Evolutionary conservation across 2,888 invertebrate genomes (phyloP).

Genomic region (Brenthis daphne): DNA sequence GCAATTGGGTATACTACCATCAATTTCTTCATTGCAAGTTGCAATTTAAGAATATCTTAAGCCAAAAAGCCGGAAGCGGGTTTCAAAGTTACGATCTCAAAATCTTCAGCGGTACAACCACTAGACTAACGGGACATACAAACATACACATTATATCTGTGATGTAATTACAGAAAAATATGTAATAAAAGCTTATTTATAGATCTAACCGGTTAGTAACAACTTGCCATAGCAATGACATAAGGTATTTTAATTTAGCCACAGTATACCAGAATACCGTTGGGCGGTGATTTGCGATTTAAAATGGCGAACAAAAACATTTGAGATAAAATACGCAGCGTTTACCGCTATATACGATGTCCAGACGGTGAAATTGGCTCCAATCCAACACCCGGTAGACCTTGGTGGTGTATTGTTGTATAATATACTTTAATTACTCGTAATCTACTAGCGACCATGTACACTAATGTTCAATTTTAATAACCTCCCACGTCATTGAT

Average conservation of each 20-base stretch:
- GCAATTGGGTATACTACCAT: no score
- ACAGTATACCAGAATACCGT: conserved; percentile 27
- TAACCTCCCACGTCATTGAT: conserved; percentile 15
- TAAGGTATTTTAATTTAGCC: conserved; percentile 23
- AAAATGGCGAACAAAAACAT: conserved; percentile 34
- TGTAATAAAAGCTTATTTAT: background rate
- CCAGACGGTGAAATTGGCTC: conserved; percentile 61
- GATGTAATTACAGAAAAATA: conserved; percentile 8
- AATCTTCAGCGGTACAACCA: background rate
- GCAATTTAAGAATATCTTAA: no score
- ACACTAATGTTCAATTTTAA: conserved; percentile 36
- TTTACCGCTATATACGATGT: conserved; percentile 55
- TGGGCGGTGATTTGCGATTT: conserved; percentile 34
- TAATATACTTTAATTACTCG: conserved; percentile 44
- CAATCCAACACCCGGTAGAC: conserved; percentile 57
- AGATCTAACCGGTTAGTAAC: conserved; percentile 5
- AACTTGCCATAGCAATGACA: conserved; percentile 1
- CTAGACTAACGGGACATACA: background rate
- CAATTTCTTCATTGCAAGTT: no score
- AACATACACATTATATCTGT: background rate
- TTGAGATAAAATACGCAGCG: conserved; percentile 54
- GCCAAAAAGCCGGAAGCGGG: no score
- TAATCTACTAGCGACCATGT: conserved; percentile 41
- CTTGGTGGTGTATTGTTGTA: conserved; percentile 56
- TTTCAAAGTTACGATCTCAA: background rate